These are phyloP conservation scores for Drosophila dunni DNA, from an alignment of 1,140 invertebrate genomes.

Conservation along the genomic window DNA sequence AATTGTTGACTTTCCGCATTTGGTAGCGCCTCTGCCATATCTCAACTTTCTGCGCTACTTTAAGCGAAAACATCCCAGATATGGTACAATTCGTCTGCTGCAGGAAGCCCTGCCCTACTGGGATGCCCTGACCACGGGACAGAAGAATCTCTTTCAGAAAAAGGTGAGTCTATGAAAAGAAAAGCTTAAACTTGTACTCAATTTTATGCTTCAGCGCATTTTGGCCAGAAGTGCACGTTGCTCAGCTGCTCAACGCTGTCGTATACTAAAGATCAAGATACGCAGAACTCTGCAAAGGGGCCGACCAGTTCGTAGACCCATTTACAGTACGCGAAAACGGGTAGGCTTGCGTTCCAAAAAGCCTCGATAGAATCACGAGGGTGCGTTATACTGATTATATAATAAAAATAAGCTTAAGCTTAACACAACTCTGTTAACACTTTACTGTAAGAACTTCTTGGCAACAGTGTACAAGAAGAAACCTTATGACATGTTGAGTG, in stretches of 20 bases:
- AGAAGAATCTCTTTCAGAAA: slow-evolving; percentile 37
- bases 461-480: slow-evolving; percentile 1
- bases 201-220: slow-evolving; percentile 31
- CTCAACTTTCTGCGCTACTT: slow-evolving; percentile 61
- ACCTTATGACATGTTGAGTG: slow-evolving; percentile 1
- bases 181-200: background rate
- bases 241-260: background rate
- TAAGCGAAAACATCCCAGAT: slow-evolving; percentile 28
- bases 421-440: background rate
- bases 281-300: background rate
- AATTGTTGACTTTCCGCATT: slow-evolving; percentile 27
- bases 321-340: slow-evolving; percentile 13
- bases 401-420: no score
- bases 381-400: no score
- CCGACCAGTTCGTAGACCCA: slow-evolving; percentile 25
- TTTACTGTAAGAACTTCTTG: background rate
- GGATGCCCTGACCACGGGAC: slow-evolving; percentile 27
- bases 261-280: slow-evolving; percentile 8
- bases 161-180: slow-evolving; percentile 28
- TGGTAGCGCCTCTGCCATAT: slow-evolving; percentile 47
- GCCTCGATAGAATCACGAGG: background rate
- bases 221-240: slow-evolving; percentile 30
- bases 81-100: slow-evolving; percentile 29
- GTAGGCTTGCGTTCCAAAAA: background rate
- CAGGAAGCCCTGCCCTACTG: slow-evolving; percentile 40